These are phyloP conservation scores for Drosophila mimica DNA, from an alignment of 2,888 invertebrate species.

Conservation along the genomic window DNA sequence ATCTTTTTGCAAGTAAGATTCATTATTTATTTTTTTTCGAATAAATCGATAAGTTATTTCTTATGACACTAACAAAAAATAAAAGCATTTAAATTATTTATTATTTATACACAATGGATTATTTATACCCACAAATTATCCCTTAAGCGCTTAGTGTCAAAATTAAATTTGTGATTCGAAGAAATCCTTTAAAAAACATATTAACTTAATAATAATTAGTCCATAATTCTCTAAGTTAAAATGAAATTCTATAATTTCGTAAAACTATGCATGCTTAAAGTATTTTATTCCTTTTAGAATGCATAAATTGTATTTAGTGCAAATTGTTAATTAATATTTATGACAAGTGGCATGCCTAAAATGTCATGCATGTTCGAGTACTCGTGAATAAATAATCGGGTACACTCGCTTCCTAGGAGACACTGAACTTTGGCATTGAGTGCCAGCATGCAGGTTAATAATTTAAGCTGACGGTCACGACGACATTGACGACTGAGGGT, in stretches of 20 bases:
- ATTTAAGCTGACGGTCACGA: slow-evolving; percentile 54
- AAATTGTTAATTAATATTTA: slow-evolving; percentile 71
- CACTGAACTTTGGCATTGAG: slow-evolving; percentile 53
- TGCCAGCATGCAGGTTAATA: slow-evolving; percentile 57
- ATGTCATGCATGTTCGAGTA: slow-evolving; percentile 57
- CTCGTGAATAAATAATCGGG: slow-evolving; percentile 56
- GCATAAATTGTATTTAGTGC: slow-evolving; percentile 41
- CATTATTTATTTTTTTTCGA: not conserved
- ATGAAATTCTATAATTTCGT: not conserved
- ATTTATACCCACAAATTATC: not conserved
- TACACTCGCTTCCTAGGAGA: slow-evolving; percentile 38
- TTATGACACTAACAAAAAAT: not conserved
- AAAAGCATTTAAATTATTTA: not conserved
- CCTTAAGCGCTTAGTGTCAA: not conserved
- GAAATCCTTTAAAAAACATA: not conserved
- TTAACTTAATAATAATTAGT: not conserved
- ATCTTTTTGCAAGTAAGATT: not conserved
- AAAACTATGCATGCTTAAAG: not conserved
- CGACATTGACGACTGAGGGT: slow-evolving; percentile 14
- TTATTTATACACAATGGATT: not conserved
- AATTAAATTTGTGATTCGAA: not conserved
- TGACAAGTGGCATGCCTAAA: slow-evolving; percentile 49
- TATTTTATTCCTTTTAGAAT: not conserved
- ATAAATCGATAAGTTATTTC: not conserved
- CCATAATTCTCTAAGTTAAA: not conserved